Evolutionary conservation across 2,113 vertebrate genomes (phyloP), one percentile per base, ranked within the genome.

Genomic region (Melanotaenia duboulayi): DNA sequence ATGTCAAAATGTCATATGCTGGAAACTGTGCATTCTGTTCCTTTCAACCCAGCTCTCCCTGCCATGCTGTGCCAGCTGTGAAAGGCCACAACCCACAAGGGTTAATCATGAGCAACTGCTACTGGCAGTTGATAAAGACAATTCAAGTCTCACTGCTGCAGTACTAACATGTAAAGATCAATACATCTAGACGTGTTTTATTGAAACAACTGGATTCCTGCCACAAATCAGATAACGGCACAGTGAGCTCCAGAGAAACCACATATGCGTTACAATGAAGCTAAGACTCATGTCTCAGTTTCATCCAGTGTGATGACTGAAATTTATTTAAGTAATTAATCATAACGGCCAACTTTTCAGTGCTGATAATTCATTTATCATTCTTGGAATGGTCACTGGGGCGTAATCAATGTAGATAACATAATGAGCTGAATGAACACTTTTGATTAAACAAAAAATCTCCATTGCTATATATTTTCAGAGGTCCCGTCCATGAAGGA

Each of bases 371-470:
- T 83, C 50, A 71, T 82, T 75, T 60, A 48, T 39, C 55, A 69
- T 76, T 81, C 50, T 32, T 49, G 51, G 32, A 68, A 48, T 60
- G 42, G 48, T 65, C 48, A 50, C 46, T 60, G 20, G 52, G 61
- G 66, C 54, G 59, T 74, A 83, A 66, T 78, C 46, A 54, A 39
- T 55, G 61, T 57, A 58, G 74, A 83, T 65, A 73, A 83, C 57
- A 59, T 65, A 60, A 76, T 73, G 56, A 65, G 59, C 37, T 67
- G 37, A 42, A 13, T 63, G 70, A 82, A 63, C 60, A 75, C 20
- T 61, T 80, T 56, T 70, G 7, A 71, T 20, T 48, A 54, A 65
- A 79, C 64, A 25, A 70, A 28, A 25, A 28, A 19, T 65, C 37
- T 58, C 32, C 62, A 51, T 24, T 5, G 11, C 23, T 56, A 70